Percentiles rank a stretch among this genome's conserved stretches.
Evolutionary conservation across 1,140 invertebrate genomes (phyloP).

Genomic region (Mya arenaria): DNA sequence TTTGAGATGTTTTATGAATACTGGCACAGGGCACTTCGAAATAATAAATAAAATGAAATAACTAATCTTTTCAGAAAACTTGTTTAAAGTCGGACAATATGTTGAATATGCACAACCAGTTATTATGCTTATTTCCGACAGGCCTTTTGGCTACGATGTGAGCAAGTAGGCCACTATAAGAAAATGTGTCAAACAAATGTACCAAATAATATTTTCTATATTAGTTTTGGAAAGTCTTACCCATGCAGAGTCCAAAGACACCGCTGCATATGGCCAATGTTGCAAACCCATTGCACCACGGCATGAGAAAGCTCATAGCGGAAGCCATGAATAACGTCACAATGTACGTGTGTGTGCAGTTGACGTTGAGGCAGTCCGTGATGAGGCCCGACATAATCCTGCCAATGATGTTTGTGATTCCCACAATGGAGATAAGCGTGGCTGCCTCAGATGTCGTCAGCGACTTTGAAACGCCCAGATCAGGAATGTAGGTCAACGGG

Average conservation of each 20-base stretch:
- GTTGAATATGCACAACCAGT: no score
- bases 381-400: constrained; percentile 69
- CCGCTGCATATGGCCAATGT: constrained; percentile 49
- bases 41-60: no score
- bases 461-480: constrained; percentile 67
- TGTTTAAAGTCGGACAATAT: no score
- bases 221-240: no score
- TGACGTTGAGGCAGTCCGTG: constrained; percentile 65
- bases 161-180: no score
- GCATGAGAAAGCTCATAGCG: constrained; percentile 62
- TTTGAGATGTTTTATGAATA: no score
- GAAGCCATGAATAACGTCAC: constrained; percentile 64
- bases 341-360: constrained; percentile 65
- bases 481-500: constrained; percentile 72
- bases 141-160: no score
- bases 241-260: constrained; percentile 75
- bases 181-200: no score
- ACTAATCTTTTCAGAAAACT: no score
- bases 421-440: constrained; percentile 73
- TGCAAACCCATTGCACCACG: constrained; percentile 64
- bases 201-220: no score
- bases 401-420: constrained; percentile 70
- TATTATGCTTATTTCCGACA: no score
- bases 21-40: no score
- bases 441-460: constrained; percentile 59